A percentile compares a stretch with the other conserved stretches of the same genome.
These are phyloP conservation scores for Porites australiensis DNA, from an alignment of 64 coral and sea anemone genomes.

Conservation along the genomic window DNA sequence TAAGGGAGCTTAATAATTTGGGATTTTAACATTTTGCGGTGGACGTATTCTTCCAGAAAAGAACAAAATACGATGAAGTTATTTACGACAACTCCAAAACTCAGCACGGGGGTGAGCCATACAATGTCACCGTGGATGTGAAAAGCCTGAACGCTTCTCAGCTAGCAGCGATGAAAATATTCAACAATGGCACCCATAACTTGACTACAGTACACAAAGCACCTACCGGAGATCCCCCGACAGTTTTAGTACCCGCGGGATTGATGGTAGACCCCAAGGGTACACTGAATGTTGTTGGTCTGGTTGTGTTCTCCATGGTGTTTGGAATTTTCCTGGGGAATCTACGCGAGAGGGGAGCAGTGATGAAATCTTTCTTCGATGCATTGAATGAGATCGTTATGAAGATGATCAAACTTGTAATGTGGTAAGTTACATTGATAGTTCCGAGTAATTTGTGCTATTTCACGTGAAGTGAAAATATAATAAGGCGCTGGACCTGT, in stretches of 20 bases:
- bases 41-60: not conserved
- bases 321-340: constrained; percentile 74
- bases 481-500: too few relatives aligned
- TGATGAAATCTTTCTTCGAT: constrained; percentile 66
- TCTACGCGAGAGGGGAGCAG: constrained; percentile 59
- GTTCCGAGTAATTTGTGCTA: not conserved
- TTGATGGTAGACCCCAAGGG: not conserved
- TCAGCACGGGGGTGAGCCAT: not conserved
- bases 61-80: not conserved
- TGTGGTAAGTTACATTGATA: constrained; percentile 64
- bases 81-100: not conserved
- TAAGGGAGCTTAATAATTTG: too few relatives aligned
- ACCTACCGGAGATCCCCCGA: not conserved
- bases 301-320: constrained; percentile 56
- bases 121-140: constrained; percentile 14
- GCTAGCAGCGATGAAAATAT: constrained; percentile 7
- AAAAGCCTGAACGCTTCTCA: constrained; percentile 8
- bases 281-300: constrained; percentile 43
- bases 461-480: too few relatives aligned
- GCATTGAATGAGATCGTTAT: constrained; percentile 76
- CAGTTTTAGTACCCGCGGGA: constrained; percentile 37
- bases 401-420: constrained; percentile 64
- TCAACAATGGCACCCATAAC: constrained; percentile 53
- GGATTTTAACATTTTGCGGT: too few relatives aligned
- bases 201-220: constrained; percentile 41